Evolutionary conservation across 2,797 vertebrate genomes (phyloP), one percentile per base, ranked within the genome.

Genomic region (Gadopsis bispinosus): DNA sequence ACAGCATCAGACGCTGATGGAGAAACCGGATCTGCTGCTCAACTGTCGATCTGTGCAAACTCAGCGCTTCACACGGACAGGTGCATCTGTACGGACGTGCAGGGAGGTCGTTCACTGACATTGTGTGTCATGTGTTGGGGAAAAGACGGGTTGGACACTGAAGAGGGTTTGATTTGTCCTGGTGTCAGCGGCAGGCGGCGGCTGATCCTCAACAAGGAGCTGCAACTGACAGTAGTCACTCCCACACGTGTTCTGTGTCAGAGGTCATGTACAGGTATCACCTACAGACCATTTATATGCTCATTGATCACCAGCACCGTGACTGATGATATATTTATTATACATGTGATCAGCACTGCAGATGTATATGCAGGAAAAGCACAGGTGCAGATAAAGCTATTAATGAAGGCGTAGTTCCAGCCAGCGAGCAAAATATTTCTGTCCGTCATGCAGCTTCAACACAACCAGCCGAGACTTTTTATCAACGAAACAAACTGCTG

Each of bases 191-290:
- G 33, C 89, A 87, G 86, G 51, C 26, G 53, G 65, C 4, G 8
- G 48, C 50, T 53, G 58, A 43, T 54, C 64, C 73, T 87, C 73
- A 31, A 56, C 20, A 0, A 74, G 70, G 37, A 73, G 19, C 86
- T 91, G 88, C 59, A 10, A 1, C n/a, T 88, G 86, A 86, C 88
- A 86, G 56, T 0, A 9, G 60, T 35, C 73, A 55, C 54, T 59
- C 61, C 62, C 31, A 20, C 53, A 29, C 17, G 1, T 3, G 9
- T 22, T 12, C 53, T 29, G 54, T 78, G 77, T 51, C 80, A 55
- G 22, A 63, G 73, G 55, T 80, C 73, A 6, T 45, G 14, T 45
- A 45, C 43, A 17, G 14, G 14, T 14, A 45, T 16, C 43, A 45
- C 43, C 43, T 45, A 1, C 41, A 43, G 14, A 43, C 13, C 13